Evolutionary conservation across 2,888 invertebrate species (phyloP).

Genomic region (Oligia latruncula): DNA sequence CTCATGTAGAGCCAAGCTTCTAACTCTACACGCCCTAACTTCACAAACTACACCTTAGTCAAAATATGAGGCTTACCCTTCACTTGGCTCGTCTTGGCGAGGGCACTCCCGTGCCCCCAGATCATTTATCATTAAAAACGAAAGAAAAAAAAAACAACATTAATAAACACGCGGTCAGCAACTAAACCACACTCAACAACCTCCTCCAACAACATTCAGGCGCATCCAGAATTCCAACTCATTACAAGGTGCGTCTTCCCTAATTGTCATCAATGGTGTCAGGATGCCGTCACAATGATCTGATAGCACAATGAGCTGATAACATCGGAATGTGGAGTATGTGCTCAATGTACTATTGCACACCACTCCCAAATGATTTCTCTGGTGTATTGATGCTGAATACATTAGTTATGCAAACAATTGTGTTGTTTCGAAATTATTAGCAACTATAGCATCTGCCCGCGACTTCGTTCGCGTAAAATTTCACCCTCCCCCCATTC

Average conservation of each 20-base stretch:
- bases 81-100: too few species aligned
- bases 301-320: conserved; percentile 30
- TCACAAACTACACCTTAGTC: too few species aligned
- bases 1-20: too few species aligned
- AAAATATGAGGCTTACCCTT: too few species aligned
- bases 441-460: background rate
- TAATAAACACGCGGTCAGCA: background rate
- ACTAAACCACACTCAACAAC: background rate
- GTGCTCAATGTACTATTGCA: conserved; percentile 11
- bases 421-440: background rate
- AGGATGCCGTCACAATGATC: conserved; percentile 37
- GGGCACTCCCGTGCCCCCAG: too few species aligned
- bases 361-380: conserved; percentile 39
- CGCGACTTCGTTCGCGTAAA: background rate
- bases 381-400: conserved; percentile 4
- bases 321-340: conserved; percentile 43
- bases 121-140: background rate
- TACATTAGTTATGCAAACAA: background rate
- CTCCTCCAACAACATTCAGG: background rate
- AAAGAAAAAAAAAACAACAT: background rate
- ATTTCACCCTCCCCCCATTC: too few species aligned
- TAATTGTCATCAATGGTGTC: conserved; percentile 59
- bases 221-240: conserved; percentile 27
- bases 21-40: too few species aligned
- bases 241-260: conserved; percentile 27